phyloP scores from a whole-genome alignment of 2,888 invertebrate species.

The Drosophila macrospina region DNA sequence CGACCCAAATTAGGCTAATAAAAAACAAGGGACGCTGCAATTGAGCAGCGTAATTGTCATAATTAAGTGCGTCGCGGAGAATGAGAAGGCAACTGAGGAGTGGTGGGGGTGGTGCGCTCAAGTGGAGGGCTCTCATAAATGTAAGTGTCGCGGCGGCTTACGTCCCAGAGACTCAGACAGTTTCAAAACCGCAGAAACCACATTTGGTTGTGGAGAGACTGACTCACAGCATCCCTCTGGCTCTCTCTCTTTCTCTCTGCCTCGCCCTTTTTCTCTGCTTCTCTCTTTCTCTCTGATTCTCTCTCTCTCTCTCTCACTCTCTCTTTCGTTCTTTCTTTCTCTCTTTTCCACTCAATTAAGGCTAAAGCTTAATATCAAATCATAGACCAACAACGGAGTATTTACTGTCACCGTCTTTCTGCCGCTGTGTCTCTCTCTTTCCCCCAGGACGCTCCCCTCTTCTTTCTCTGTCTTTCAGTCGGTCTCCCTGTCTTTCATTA shows the following conservation, averaged over 20 bases:
- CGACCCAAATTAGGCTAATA: constrained; percentile 35
- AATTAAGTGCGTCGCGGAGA: constrained; percentile 48
- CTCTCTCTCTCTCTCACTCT: background rate
- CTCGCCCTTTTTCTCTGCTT: background rate
- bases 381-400: too few relatives aligned
- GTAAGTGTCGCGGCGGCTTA: constrained; percentile 28
- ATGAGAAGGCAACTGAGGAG: constrained; percentile 14
- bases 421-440: background rate
- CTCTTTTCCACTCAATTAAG: too few relatives aligned
- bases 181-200: constrained; percentile 1
- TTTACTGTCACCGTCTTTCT: too few relatives aligned
- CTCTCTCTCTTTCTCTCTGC: background rate
- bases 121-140: constrained; percentile 36
- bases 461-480: too few relatives aligned
- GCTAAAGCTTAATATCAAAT: too few relatives aligned
- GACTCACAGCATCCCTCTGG: background rate
- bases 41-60: constrained; percentile 61
- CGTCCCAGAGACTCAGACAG: background rate
- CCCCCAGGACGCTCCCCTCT: too few relatives aligned
- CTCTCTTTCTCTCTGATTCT: background rate
- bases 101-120: constrained; percentile 1
- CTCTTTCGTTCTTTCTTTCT: too few relatives aligned
- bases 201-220: background rate
- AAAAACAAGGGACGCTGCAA: constrained; percentile 39
- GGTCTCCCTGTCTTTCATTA: too few relatives aligned